Conservation (phyloP, 2,797 vertebrate genomes). For the Xiphophorus birchmanni region DNA sequence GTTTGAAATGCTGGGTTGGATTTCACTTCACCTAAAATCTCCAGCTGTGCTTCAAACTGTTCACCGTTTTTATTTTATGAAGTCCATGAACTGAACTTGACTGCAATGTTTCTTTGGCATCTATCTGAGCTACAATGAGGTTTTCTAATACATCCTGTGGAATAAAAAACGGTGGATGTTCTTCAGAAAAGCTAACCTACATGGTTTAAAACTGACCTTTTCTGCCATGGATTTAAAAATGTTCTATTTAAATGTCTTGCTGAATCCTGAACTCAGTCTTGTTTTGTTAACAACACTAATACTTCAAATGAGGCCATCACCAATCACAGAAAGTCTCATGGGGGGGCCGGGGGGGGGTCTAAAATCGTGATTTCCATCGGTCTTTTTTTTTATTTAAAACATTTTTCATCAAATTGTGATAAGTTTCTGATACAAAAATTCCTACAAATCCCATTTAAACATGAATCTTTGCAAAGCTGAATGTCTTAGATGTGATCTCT, state of each 20-base stretch:
- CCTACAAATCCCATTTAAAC: background rate
- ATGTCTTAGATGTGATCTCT: background rate
- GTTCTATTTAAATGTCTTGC: background rate
- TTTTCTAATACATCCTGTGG: background rate
- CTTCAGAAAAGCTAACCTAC: background rate
- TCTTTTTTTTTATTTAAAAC: background rate
- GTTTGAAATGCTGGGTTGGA: accelerated
- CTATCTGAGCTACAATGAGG: background rate
- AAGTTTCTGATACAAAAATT: background rate
- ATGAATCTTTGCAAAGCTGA: background rate
- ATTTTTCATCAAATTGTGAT: background rate
- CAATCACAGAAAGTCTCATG: background rate
- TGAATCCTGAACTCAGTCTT: background rate
- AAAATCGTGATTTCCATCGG: background rate
- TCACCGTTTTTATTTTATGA: background rate
- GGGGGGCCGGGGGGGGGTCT: background rate
- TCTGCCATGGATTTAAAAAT: background rate
- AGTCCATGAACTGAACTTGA: background rate
- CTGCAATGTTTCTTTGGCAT: background rate
- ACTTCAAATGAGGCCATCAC: background rate
- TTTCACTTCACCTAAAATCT: conserved; percentile 13
- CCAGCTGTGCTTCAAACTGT: background rate
- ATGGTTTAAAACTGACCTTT: background rate
- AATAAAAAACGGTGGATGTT: background rate
- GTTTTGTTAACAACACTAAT: too few relatives aligned